Percentiles rank a stretch among this genome's conserved stretches.
phyloP scores from a whole-genome alignment of 2,888 invertebrate species.

The Cryptocheilus praepositus region DNA sequence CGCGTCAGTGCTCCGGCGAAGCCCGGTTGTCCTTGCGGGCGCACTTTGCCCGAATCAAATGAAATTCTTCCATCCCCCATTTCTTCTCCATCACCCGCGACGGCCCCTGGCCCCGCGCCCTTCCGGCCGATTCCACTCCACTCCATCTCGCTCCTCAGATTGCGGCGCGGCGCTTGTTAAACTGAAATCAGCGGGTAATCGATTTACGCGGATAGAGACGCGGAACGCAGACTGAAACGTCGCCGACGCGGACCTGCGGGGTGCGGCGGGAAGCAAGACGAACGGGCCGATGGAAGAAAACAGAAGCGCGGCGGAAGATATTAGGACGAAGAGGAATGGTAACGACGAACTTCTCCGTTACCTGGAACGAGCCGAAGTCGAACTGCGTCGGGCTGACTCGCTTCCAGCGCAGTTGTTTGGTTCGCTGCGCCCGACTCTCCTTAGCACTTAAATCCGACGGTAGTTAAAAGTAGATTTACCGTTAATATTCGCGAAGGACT shows the following conservation, averaged over 20 bases:
- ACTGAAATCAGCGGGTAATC: constrained; percentile 5
- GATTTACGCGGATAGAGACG: constrained; percentile 3
- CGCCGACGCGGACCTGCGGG: no score
- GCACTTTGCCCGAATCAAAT: constrained; percentile 8
- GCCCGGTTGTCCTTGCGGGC: neutral
- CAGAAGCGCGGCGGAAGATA: no score
- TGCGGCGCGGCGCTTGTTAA: neutral
- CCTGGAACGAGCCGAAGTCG: no score
- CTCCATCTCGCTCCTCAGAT: neutral
- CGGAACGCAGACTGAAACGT: neutral
- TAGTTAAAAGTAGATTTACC: constrained; percentile 33
- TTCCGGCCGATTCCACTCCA: no score
- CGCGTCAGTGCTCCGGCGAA: neutral
- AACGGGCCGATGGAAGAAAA: no score
- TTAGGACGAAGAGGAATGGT: no score
- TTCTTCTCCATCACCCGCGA: neutral
- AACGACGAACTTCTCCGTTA: no score
- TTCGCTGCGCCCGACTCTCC: neutral
- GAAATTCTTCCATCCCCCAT: constrained; percentile 3
- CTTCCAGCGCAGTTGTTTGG: no score
- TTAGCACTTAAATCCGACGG: constrained; percentile 26
- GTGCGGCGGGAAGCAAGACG: neutral
- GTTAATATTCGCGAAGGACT: constrained; percentile 27
- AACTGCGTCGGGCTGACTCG: no score
- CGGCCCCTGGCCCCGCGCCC: neutral